A percentile compares a stretch with the other conserved stretches of the same genome.
Conservation (phyloP, 2,797 vertebrate species). For the Rhinatrema bivittatum region DNA sequence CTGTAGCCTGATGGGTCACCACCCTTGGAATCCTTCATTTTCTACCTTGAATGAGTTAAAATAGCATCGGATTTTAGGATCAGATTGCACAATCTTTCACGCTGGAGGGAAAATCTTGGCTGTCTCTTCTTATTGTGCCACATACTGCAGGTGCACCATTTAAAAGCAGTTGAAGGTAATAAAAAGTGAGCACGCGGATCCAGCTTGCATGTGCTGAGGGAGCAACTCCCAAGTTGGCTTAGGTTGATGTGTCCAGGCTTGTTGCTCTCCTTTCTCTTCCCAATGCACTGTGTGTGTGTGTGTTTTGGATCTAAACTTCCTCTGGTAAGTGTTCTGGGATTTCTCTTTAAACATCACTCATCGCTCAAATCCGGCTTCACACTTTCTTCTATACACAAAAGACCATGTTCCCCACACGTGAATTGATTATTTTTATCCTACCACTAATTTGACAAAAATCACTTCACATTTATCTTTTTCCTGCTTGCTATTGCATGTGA, state of each 20-base stretch:
- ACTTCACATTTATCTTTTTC: constrained; percentile 27
- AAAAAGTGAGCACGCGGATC: background rate
- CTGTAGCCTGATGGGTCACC: too few relatives aligned
- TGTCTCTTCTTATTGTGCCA: background rate
- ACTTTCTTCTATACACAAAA: constrained; percentile 8
- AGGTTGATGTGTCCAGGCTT: constrained; percentile 21
- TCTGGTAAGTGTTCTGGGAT: constrained; percentile 18
- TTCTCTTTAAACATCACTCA: constrained; percentile 30
- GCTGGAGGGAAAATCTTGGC: background rate
- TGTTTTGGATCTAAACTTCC: too few relatives aligned
- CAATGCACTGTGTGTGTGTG: constrained; percentile 3
- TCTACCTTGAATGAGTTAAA: too few relatives aligned
- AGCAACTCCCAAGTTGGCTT: constrained; percentile 12
- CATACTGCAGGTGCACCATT: background rate
- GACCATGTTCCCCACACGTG: constrained; percentile 5
- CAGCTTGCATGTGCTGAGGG: constrained; percentile 12
- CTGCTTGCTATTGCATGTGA: constrained; percentile 17
- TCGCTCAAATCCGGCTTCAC: constrained; percentile 11
- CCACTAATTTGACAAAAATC: constrained; percentile 28
- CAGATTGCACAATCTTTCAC: background rate
- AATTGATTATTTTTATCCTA: constrained; percentile 9
- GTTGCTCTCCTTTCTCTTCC: constrained; percentile 17
- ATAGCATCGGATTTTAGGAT: too few relatives aligned
- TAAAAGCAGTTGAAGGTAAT: too few relatives aligned
- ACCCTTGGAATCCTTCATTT: too few relatives aligned